phyloP scores from a whole-genome alignment of 1,140 invertebrate genomes.

The Ceratina calcarata region DNA sequence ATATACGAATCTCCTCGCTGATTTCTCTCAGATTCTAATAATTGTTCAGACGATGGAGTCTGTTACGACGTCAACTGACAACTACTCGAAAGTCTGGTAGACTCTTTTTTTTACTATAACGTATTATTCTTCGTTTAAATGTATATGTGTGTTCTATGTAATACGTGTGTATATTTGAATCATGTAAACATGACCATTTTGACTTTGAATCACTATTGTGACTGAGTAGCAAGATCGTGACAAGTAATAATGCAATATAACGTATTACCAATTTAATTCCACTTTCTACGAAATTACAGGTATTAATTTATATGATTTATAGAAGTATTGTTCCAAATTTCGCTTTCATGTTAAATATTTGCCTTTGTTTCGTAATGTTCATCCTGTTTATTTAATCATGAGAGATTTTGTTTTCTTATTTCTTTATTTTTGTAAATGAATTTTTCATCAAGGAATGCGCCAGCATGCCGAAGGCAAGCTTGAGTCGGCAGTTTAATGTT shows the following conservation, averaged over 20 bases:
- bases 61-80: conserved; percentile 51
- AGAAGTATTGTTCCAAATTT: too few relatives aligned
- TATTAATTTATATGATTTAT: too few relatives aligned
- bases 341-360: too few relatives aligned
- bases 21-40: conserved; percentile 12
- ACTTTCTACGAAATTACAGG: too few relatives aligned
- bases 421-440: too few relatives aligned
- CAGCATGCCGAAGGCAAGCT: background rate
- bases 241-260: background rate
- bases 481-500: background rate
- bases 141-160: background rate
- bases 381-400: too few relatives aligned
- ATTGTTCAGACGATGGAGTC: conserved; percentile 5
- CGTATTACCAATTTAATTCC: background rate
- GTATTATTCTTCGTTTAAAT: too few relatives aligned
- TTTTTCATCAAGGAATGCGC: too few relatives aligned
- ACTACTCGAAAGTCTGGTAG: conserved; percentile 24
- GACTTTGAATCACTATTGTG: conserved; percentile 7
- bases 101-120: conserved; percentile 5
- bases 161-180: conserved; percentile 1
- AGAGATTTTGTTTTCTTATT: too few relatives aligned
- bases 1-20: background rate
- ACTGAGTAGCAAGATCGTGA: background rate
- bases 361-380: too few relatives aligned
- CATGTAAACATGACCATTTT: conserved; percentile 54